A percentile compares a stretch with the other conserved stretches of the same genome.
These are phyloP conservation scores for Stenolophus ochropezus DNA, from an alignment of 2,888 invertebrate genomes.

Conservation along the genomic window DNA sequence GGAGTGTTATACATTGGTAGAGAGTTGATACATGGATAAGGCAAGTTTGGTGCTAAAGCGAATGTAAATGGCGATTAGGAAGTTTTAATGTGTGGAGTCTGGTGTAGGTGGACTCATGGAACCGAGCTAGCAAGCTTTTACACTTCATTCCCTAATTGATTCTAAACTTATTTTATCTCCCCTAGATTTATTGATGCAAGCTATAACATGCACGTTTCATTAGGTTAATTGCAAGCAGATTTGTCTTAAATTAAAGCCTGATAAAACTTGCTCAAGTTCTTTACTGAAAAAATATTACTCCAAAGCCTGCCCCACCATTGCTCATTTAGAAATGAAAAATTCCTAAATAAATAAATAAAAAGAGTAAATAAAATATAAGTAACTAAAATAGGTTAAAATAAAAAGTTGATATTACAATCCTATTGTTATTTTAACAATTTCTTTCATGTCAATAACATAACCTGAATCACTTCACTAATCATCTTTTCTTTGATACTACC, in stretches of 20 bases:
- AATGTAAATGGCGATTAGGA: constrained; percentile 6
- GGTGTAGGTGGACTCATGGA: not conserved
- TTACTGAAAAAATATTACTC: not conserved
- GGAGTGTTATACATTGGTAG: not conserved
- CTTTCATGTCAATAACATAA: too few relatives aligned
- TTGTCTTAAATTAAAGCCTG: not conserved
- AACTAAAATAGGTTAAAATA: too few relatives aligned
- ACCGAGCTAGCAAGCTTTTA: not conserved
- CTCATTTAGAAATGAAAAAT: too few relatives aligned
- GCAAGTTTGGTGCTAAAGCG: not conserved
- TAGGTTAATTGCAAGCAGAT: not conserved
- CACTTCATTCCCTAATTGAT: constrained; percentile 15
- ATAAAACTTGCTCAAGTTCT: not conserved
- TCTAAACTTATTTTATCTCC: constrained; percentile 5
- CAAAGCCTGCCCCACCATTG: too few relatives aligned
- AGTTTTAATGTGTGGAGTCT: constrained; percentile 14
- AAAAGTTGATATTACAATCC: too few relatives aligned
- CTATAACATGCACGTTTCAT: not conserved
- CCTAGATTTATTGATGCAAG: not conserved
- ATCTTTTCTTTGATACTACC: too few relatives aligned
- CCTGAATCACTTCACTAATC: too few relatives aligned
- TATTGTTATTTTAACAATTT: too few relatives aligned
- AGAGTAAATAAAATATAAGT: too few relatives aligned
- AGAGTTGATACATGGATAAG: not conserved
- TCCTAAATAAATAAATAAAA: too few relatives aligned